Conservation (phyloP, 1,140 invertebrate species). For the Mamestra configurata region DNA sequence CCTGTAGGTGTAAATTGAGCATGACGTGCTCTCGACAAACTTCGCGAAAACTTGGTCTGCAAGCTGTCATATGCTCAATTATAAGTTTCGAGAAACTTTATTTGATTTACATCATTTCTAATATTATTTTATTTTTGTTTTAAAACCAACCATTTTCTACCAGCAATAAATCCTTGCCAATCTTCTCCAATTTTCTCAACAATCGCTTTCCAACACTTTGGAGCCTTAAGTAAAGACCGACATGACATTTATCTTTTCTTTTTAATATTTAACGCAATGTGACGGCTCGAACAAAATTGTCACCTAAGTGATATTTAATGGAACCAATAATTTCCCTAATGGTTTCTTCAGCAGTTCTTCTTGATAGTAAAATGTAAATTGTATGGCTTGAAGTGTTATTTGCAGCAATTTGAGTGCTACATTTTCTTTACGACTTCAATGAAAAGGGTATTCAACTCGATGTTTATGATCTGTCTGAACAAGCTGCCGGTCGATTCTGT, state of each 20-base stretch:
- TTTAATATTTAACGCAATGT: slow-evolving; percentile 22
- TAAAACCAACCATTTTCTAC: neutral
- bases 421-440: neutral
- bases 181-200: slow-evolving; percentile 16
- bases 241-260: slow-evolving; percentile 22
- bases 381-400: neutral
- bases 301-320: slow-evolving; percentile 54
- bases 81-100: no score
- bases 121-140: no score
- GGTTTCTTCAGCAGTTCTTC: slow-evolving; percentile 9
- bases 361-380: neutral
- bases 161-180: neutral
- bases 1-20: neutral
- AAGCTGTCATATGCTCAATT: no score
- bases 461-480: neutral
- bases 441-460: neutral
- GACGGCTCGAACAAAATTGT: slow-evolving; percentile 45
- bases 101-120: no score
- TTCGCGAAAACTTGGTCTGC: no score
- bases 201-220: slow-evolving; percentile 8
- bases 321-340: slow-evolving; percentile 50
- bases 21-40: no score
- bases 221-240: neutral
- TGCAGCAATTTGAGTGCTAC: neutral
- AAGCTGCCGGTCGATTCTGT: no score